Conservation (phyloP, 2,797 vertebrate species). For the Cuculus canorus region DNA sequence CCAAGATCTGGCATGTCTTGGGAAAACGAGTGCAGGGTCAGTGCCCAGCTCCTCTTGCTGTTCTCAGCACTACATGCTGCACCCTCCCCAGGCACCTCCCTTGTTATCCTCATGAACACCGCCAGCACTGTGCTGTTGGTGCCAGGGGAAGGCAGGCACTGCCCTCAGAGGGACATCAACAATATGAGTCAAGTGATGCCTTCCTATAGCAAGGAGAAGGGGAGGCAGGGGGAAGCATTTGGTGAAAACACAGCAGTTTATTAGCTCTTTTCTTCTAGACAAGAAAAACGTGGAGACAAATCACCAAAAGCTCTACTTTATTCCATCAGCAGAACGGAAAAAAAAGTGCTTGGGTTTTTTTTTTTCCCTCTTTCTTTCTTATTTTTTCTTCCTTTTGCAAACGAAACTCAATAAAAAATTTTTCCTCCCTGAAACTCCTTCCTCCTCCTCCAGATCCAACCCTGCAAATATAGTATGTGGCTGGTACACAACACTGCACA, state of each 20-base stretch:
- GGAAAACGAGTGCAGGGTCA: accelerated
- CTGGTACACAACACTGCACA: accelerated
- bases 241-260: not conserved
- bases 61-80: not conserved
- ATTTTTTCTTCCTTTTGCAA: not conserved
- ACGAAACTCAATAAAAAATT: not conserved
- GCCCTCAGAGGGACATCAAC: not conserved
- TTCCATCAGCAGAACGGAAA: not conserved
- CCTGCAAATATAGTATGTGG: accelerated
- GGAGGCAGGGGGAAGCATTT: not conserved
- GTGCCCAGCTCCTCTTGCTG: not conserved
- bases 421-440: not conserved
- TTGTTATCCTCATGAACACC: accelerated
- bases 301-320: not conserved
- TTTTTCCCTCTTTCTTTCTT: not conserved
- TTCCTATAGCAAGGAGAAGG: not conserved
- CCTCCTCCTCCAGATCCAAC: not conserved
- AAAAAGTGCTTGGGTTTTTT: not conserved
- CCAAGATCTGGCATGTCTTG: not conserved
- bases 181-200: not conserved
- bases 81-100: not conserved
- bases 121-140: not conserved
- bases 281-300: not conserved
- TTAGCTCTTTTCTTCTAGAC: not conserved
- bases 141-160: not conserved